phyloP scores from a whole-genome alignment of 2,888 invertebrate genomes.

The Stramonita haemastoma region DNA sequence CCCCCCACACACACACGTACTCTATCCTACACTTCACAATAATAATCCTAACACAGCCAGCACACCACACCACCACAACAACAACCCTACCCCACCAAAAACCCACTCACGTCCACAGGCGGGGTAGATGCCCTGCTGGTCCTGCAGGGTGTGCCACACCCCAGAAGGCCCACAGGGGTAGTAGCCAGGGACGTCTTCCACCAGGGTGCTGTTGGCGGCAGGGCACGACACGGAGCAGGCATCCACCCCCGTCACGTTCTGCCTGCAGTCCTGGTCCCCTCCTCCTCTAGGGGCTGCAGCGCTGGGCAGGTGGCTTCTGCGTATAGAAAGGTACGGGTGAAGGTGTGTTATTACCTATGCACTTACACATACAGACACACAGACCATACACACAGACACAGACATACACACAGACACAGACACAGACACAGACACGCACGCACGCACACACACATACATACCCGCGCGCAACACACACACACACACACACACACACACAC shows the following conservation, averaged over 20 bases:
- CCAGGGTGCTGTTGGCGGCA: conserved; percentile 19
- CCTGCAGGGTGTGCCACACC: conserved; percentile 83
- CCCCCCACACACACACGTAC: background rate
- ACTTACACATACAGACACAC: too few species aligned
- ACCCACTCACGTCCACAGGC: conserved; percentile 63
- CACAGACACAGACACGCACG: background rate
- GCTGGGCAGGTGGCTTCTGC: conserved; percentile 54
- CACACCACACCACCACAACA: background rate
- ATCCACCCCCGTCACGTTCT: conserved; percentile 41
- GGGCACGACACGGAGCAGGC: conserved; percentile 55
- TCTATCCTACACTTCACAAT: background rate
- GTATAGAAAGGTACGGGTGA: conserved; percentile 27
- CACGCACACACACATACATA: background rate
- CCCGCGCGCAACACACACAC: background rate
- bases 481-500: background rate
- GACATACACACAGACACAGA: background rate
- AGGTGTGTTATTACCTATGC: too few species aligned
- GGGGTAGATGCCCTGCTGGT: conserved; percentile 54
- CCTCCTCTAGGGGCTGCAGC: conserved; percentile 48
- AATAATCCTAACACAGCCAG: background rate
- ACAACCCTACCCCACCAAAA: background rate
- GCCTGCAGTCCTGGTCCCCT: conserved; percentile 53
- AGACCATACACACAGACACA: background rate
- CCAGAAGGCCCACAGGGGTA: conserved; percentile 98
- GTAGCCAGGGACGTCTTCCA: conserved; percentile 84